Evolutionary conservation across 2,113 vertebrate species (phyloP).

Genomic region (Clinocottus analis): DNA sequence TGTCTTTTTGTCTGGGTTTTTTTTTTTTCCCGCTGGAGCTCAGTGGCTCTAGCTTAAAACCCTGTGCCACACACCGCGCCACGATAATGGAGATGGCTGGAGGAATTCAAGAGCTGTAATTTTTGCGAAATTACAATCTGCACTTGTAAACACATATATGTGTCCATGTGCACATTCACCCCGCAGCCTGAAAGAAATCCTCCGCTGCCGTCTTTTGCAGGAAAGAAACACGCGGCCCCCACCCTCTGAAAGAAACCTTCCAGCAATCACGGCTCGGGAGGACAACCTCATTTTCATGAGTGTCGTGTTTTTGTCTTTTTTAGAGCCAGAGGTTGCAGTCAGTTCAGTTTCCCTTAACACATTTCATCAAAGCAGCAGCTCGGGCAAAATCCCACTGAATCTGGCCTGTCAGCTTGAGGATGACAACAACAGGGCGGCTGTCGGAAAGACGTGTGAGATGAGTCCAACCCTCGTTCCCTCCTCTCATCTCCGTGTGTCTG

Average conservation of each 20-base stretch:
- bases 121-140: conserved; percentile 61
- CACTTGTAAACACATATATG: conserved; percentile 34
- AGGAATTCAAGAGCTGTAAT: conserved; percentile 50
- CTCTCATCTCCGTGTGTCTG: conserved; percentile 72
- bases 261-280: conserved; percentile 11
- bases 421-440: conserved; percentile 63
- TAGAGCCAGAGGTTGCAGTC: conserved; percentile 52
- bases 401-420: conserved; percentile 55
- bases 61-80: conserved; percentile 61
- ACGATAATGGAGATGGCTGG: conserved; percentile 31
- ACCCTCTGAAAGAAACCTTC: too few relatives aligned
- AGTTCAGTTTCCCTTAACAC: conserved; percentile 39
- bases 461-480: conserved; percentile 47
- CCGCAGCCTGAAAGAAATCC: conserved; percentile 15
- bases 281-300: conserved; percentile 50
- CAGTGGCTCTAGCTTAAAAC: conserved; percentile 41
- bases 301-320: conserved; percentile 19
- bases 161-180: conserved; percentile 24
- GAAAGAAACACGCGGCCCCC: conserved; percentile 28
- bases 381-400: conserved; percentile 44
- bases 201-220: background rate
- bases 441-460: conserved; percentile 44
- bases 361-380: conserved; percentile 59
- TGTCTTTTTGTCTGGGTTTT: conserved; percentile 61
- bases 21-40: too few relatives aligned